These are phyloP conservation scores for Sparidentex hasta DNA, from an alignment of 2,797 vertebrate genomes.

Conservation along the genomic window DNA sequence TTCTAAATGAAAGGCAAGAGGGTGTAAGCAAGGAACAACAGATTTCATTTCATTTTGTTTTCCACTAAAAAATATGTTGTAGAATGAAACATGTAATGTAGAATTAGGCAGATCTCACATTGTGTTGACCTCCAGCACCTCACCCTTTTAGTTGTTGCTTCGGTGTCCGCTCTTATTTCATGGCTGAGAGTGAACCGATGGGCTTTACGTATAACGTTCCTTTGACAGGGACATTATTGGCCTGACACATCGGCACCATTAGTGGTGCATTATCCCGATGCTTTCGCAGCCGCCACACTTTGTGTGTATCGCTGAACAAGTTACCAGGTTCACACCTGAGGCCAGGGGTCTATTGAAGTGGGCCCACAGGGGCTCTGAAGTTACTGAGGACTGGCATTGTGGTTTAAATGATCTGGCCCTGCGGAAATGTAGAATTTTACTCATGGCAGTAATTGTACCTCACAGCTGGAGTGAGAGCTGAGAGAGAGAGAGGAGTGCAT, in stretches of 20 bases:
- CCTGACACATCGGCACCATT: constrained; percentile 67
- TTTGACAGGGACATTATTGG: constrained; percentile 59
- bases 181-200: constrained; percentile 11
- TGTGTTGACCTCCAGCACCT: constrained; percentile 44
- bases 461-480: constrained; percentile 63
- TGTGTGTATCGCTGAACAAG: constrained; percentile 70
- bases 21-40: not conserved
- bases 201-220: constrained; percentile 45
- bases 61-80: not conserved
- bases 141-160: constrained; percentile 22
- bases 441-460: constrained; percentile 82
- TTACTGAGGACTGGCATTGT: constrained; percentile 81
- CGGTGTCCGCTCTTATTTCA: constrained; percentile 48
- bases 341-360: constrained; percentile 66
- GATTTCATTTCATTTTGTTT: too few species aligned
- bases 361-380: constrained; percentile 78
- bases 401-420: constrained; percentile 82
- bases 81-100: constrained; percentile 5
- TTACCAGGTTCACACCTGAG: constrained; percentile 70
- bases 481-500: constrained; percentile 38
- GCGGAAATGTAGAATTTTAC: constrained; percentile 83
- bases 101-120: constrained; percentile 7
- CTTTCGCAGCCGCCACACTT: constrained; percentile 55
- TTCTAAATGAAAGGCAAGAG: not conserved
- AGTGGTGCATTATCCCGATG: constrained; percentile 72